Percentiles rank a stretch among this genome's conserved stretches.
Evolutionary conservation across 2,113 vertebrate genomes (phyloP).

Genomic region (Telmatochromis sp.): DNA sequence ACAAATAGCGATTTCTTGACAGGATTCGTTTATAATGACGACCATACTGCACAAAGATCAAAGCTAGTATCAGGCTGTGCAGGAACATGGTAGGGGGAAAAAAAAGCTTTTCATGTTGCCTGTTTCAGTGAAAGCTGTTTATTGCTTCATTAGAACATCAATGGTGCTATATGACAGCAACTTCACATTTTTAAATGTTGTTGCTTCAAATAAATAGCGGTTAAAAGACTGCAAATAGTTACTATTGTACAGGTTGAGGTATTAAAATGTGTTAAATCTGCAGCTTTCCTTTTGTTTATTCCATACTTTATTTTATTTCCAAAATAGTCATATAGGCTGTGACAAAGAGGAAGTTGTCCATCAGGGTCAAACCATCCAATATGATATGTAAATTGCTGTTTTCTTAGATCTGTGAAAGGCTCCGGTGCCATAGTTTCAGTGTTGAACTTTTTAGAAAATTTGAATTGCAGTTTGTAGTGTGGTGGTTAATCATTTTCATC

Average conservation of each 20-base stretch:
- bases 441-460: neutral
- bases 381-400: neutral
- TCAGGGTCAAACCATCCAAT: neutral
- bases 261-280: neutral
- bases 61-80: slow-evolving; percentile 14
- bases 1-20: slow-evolving; percentile 39
- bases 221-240: neutral
- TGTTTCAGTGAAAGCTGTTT: neutral
- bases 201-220: neutral
- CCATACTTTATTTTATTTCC: neutral
- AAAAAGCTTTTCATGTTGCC: neutral
- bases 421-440: neutral
- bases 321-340: neutral
- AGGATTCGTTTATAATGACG: slow-evolving; percentile 40
- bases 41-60: slow-evolving; percentile 26
- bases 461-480: neutral
- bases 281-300: neutral
- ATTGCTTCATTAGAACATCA: neutral
- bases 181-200: neutral
- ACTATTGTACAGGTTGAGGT: neutral
- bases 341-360: neutral
- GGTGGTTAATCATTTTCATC: neutral
- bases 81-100: neutral
- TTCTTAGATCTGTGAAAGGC: neutral
- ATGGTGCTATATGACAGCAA: neutral